Base-by-base conservation (phyloP, 2,113 vertebrate genomes). In the Brachyistius frenatus region DNA sequence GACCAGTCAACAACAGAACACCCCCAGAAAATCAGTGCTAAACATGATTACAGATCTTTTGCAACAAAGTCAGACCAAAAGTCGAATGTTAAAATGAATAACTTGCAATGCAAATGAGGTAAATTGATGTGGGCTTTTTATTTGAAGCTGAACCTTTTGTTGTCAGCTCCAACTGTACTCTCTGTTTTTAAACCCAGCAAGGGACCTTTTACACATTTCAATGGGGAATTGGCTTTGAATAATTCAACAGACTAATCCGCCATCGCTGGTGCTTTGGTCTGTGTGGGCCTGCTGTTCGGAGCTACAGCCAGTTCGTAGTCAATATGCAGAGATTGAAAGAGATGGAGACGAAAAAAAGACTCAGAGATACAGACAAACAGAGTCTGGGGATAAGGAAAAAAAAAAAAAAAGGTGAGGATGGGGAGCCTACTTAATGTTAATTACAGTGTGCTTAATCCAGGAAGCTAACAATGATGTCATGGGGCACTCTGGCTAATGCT, bases 131-230 rank as follows among this genome's bases (percentile, higher is more conserved):
- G 75, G 77, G 72, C 79, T 79, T 92, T 89, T 88, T 88, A 91
- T 93, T 92, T 93, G 89, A 92, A 93, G 89, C 86, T 65, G 71
- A 88, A 89, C 83, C 91, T 91, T 93, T 95, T 94, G 92, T 93
- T 94, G 89, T 93, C 89, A 81, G 90, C 89, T 85, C 78, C 83
- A 73, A 92, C 90, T 93, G 89, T 88, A 93, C 89, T 88, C 82
- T 90, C 83, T 87, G 86, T 91, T 93, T 93, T 92, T 89, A 78
- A 91, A 89, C 85, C 91, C 92, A 93, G 89, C 90, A 49, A 92
- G 91, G 91, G 90, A 92, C 92, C 91, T 92, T 94, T 94, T 92
- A 93, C 89, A 89, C 88, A 84, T 93, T 93, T 94, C 93, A 93
- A 92, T 80, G 80, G 90, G 89, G 90, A 93, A 93, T 93, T 67